Percentiles rank a stretch among this genome's conserved stretches.
Conservation (phyloP, 92 coral and sea anemone species). For the Palythoa caribaeorum region DNA sequence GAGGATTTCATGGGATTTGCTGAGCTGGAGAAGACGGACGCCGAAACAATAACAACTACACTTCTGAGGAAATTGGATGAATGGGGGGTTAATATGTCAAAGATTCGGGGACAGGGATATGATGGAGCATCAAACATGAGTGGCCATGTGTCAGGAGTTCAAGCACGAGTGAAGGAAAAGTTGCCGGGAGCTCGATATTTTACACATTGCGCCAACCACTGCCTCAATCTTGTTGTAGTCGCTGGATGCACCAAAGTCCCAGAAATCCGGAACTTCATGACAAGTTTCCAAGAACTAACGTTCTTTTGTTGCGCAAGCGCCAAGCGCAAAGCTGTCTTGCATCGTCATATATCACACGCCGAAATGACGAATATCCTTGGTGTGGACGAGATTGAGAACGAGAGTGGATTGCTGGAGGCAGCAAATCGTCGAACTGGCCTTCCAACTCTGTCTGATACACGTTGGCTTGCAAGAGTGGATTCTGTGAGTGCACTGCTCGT, state of each 20-base stretch:
- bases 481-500: slow-evolving; percentile 45
- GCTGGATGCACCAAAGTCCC: slow-evolving; percentile 37
- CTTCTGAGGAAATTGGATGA: slow-evolving; percentile 33
- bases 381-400: slow-evolving; percentile 37
- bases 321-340: slow-evolving; percentile 53
- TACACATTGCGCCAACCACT: slow-evolving; percentile 36
- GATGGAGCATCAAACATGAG: slow-evolving; percentile 26
- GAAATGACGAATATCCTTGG: slow-evolving; percentile 51
- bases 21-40: slow-evolving; percentile 54
- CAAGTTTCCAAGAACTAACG: slow-evolving; percentile 57
- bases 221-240: slow-evolving; percentile 22
- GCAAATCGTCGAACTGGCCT: slow-evolving; percentile 43
- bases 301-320: slow-evolving; percentile 62
- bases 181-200: slow-evolving; percentile 35
- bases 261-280: slow-evolving; percentile 60
- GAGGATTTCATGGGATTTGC: slow-evolving; percentile 57
- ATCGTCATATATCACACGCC: slow-evolving; percentile 40
- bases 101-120: slow-evolving; percentile 46
- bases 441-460: slow-evolving; percentile 56
- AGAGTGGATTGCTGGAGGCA: slow-evolving; percentile 47
- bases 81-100: slow-evolving; percentile 30
- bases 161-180: slow-evolving; percentile 31
- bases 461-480: slow-evolving; percentile 63
- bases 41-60: slow-evolving; percentile 47
- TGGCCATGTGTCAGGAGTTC: slow-evolving; percentile 24